A percentile compares a stretch with the other conserved stretches of the same genome.
Conservation (phyloP, 2,113 vertebrate species). For the Corythaeola cristata region DNA sequence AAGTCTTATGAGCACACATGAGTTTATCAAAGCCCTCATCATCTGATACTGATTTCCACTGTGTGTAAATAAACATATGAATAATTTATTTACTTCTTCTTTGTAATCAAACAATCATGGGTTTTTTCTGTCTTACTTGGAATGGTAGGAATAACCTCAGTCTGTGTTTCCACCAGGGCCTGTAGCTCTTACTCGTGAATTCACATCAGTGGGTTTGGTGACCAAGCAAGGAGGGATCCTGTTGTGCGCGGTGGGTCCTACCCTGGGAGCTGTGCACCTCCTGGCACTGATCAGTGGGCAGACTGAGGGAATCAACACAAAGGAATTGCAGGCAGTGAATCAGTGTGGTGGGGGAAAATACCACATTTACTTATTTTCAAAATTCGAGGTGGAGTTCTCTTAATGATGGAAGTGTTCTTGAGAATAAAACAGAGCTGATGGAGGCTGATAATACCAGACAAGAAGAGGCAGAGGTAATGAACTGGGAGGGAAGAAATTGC, state of each 20-base stretch:
- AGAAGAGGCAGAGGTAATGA: neutral
- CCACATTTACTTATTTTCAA: neutral
- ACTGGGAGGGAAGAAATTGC: neutral
- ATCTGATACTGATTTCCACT: neutral
- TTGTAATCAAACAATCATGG: neutral
- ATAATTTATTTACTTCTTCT: neutral
- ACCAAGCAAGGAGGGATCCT: neutral
- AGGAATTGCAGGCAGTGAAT: neutral
- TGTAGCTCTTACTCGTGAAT: neutral
- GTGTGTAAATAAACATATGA: neutral
- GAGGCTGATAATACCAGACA: neutral
- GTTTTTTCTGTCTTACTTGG: neutral
- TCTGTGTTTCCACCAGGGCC: neutral
- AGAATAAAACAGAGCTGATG: neutral
- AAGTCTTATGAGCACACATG: neutral
- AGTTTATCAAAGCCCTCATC: slow-evolving; percentile 9
- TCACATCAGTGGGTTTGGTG: neutral
- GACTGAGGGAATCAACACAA: neutral
- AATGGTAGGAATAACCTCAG: neutral
- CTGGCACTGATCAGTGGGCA: neutral
- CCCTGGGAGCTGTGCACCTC: neutral
- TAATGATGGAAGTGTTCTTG: neutral
- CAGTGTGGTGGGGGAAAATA: neutral
- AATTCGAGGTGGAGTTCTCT: neutral
- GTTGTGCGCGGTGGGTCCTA: neutral